These are phyloP conservation scores for Hucho hucho DNA, from an alignment of 2,113 vertebrate species.

Conservation along the genomic window DNA sequence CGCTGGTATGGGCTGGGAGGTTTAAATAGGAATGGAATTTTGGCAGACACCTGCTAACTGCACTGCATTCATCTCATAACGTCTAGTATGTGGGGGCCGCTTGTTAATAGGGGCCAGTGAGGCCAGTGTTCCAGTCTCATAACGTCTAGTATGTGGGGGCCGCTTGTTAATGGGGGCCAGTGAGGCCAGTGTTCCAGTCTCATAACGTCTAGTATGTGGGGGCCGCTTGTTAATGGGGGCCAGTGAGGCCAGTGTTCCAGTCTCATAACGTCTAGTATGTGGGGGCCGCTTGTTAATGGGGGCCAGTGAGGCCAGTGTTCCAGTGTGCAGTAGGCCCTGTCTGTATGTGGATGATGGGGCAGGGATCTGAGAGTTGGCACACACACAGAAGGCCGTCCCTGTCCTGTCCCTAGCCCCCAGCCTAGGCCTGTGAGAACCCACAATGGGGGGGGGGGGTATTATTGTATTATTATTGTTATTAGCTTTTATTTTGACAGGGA, in stretches of 20 bases:
- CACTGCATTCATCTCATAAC: conserved; percentile 83
- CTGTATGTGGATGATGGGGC: background rate
- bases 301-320: conserved; percentile 54
- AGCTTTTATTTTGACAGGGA: no score
- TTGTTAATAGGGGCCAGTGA: conserved; percentile 5
- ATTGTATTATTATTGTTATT: no score
- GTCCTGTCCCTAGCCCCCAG: no score
- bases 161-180: no score
- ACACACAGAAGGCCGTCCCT: no score
- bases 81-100: conserved; percentile 71
- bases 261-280: conserved; percentile 82
- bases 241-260: no score
- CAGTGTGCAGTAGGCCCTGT: background rate
- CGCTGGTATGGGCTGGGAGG: conserved; percentile 81
- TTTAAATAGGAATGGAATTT: conserved; percentile 85
- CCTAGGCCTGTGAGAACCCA: background rate
- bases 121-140: conserved; percentile 72
- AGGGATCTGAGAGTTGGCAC: no score
- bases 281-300: conserved; percentile 43
- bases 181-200: no score
- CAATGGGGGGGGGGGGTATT: no score
- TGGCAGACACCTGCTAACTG: conserved; percentile 84
- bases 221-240: conserved; percentile 50
- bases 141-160: conserved; percentile 76
- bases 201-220: conserved; percentile 79